A percentile compares a stretch with the other conserved stretches of the same genome.
These are phyloP conservation scores for Rhagophthalmus giganteus DNA, from an alignment of 2,888 invertebrate genomes.

Conservation along the genomic window DNA sequence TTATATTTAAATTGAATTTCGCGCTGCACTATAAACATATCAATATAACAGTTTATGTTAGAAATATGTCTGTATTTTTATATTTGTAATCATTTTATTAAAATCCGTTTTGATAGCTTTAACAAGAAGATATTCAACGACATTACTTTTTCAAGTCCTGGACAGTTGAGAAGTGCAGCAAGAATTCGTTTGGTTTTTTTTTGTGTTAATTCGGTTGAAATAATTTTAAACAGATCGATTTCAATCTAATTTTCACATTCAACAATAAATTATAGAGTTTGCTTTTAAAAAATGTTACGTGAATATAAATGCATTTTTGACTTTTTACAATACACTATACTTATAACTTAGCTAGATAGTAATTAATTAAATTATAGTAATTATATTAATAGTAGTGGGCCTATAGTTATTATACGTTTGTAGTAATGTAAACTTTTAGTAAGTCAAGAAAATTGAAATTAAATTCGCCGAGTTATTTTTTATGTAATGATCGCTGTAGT, in stretches of 20 bases:
- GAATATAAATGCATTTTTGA: constrained; percentile 13
- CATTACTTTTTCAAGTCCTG: too few species aligned
- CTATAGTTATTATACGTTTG: constrained; percentile 50
- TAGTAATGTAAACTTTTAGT: constrained; percentile 40
- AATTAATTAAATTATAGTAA: constrained; percentile 47
- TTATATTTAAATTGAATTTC: constrained; percentile 30
- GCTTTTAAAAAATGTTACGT: too few species aligned
- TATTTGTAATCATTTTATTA: constrained; percentile 20
- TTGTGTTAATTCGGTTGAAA: constrained; percentile 1
- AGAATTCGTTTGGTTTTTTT: constrained; percentile 6
- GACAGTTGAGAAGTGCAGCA: constrained; percentile 13
- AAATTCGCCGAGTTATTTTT: too few species aligned
- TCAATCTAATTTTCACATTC: too few species aligned
- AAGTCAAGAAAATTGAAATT: constrained; percentile 24
- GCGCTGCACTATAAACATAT: constrained; percentile 40
- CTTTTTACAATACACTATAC: constrained; percentile 38
- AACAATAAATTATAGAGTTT: too few species aligned
- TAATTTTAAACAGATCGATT: too few species aligned
- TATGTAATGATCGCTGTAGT: neutral
- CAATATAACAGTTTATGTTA: constrained; percentile 29
- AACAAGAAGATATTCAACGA: too few species aligned
- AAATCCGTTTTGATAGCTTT: constrained; percentile 2
- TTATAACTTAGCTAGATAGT: constrained; percentile 50
- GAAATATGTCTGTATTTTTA: constrained; percentile 30
- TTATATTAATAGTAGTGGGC: constrained; percentile 49